Conservation (phyloP, 2,113 vertebrate genomes). For the Xyrauchen texanus region DNA sequence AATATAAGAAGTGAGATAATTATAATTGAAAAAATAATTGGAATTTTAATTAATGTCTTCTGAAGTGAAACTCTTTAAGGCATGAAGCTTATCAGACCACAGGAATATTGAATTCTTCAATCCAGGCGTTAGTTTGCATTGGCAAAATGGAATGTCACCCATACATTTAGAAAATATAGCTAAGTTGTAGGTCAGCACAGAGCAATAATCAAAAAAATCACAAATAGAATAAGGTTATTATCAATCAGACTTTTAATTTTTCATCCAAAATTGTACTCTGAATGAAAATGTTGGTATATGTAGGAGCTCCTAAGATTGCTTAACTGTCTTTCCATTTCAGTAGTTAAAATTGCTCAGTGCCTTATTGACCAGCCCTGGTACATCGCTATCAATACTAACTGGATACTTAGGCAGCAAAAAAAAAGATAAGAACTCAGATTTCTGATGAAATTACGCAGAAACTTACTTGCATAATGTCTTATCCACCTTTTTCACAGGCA, state of each 20-base stretch:
- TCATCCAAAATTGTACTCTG: too few species aligned
- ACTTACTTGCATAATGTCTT: too few species aligned
- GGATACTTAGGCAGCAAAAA: too few species aligned
- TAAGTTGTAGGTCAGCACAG: background rate
- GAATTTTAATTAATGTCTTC: slow-evolving; percentile 52
- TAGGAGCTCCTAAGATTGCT: too few species aligned
- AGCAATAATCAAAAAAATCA: background rate
- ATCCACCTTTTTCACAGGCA: too few species aligned
- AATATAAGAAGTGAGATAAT: slow-evolving; percentile 55
- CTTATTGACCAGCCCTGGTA: background rate
- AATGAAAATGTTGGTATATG: too few species aligned
- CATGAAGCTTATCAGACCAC: slow-evolving; percentile 42
- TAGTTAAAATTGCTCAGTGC: background rate
- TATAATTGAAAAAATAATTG: slow-evolving; percentile 65
- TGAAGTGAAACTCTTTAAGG: slow-evolving; percentile 50
- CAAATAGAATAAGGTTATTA: too few species aligned
- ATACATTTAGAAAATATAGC: background rate
- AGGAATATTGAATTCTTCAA: slow-evolving; percentile 28
- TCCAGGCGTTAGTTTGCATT: background rate
- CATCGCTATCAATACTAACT: too few species aligned
- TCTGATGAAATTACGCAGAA: too few species aligned
- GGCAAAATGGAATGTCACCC: background rate
- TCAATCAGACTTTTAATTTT: too few species aligned
- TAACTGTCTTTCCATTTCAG: background rate
- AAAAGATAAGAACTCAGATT: too few species aligned